Percentiles rank a stretch among this genome's conserved stretches.
phyloP scores from a whole-genome alignment of 2,888 invertebrate species.

The Ecliptopera silaceata region DNA sequence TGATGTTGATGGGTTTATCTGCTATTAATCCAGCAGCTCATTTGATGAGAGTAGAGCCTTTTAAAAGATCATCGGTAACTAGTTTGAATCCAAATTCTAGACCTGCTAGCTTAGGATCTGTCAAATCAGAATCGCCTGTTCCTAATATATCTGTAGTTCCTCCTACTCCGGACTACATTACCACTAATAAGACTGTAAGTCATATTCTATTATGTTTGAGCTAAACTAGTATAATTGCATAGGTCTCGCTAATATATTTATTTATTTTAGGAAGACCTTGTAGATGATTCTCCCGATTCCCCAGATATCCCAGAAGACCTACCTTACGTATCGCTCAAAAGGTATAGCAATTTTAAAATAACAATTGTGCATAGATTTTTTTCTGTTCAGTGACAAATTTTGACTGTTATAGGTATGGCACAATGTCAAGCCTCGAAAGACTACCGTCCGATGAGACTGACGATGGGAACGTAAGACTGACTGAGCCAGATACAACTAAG shows the following conservation, averaged over 20 bases:
- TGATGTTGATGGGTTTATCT: conserved; percentile 86
- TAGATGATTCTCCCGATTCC: conserved; percentile 87
- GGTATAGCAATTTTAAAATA: conserved; percentile 54
- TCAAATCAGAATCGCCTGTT: conserved; percentile 75
- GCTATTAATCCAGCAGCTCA: conserved; percentile 85
- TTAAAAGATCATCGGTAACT: conserved; percentile 60
- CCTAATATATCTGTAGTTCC: conserved; percentile 90
- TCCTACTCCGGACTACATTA: conserved; percentile 86
- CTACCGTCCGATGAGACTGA: conserved; percentile 85
- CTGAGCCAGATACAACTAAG: conserved; percentile 65
- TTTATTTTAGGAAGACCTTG: conserved; percentile 70
- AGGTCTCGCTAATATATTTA: conserved; percentile 1
- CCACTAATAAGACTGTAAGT: conserved; percentile 75
- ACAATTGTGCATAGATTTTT: conserved; percentile 3
- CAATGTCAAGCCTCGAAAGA: conserved; percentile 88
- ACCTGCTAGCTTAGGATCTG: conserved; percentile 72
- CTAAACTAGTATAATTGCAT: neutral
- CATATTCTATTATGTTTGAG: neutral
- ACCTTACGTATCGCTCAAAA: conserved; percentile 87
- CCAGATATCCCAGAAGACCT: conserved; percentile 87
- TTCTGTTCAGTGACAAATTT: conserved; percentile 30
- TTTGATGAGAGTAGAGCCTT: conserved; percentile 84
- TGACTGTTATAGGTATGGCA: conserved; percentile 82
- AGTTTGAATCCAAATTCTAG: conserved; percentile 65
- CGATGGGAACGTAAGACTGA: conserved; percentile 80